Percentiles rank a stretch among this genome's conserved stretches.
phyloP scores from a whole-genome alignment of 2,888 invertebrate genomes.

The Esperia sulphurella region DNA sequence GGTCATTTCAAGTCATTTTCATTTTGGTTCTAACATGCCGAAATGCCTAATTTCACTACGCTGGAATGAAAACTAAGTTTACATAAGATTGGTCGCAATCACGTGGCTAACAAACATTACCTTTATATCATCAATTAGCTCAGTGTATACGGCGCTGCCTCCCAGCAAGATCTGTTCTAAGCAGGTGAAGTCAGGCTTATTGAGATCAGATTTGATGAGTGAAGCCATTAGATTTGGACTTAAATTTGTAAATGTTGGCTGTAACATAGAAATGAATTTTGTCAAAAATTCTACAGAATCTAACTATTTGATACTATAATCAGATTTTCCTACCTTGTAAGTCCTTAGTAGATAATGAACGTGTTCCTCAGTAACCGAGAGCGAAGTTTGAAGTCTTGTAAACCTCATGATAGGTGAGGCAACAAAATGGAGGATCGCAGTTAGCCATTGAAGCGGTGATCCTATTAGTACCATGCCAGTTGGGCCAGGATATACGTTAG shows the following conservation, averaged over 20 bases:
- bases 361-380: conserved; percentile 37
- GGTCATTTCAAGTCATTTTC: too few species aligned
- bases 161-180: conserved; percentile 41
- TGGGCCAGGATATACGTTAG: conserved; percentile 47
- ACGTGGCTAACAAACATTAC: not conserved
- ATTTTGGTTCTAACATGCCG: too few species aligned
- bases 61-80: too few species aligned
- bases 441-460: conserved; percentile 62
- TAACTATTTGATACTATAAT: not conserved
- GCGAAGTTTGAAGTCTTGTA: conserved; percentile 49
- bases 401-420: conserved; percentile 46
- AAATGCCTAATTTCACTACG: too few species aligned
- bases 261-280: conserved; percentile 5
- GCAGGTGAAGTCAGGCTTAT: conserved; percentile 46
- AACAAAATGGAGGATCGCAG: conserved; percentile 47
- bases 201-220: conserved; percentile 34
- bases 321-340: conserved; percentile 40
- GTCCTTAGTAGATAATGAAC: conserved; percentile 52
- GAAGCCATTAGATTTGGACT: conserved; percentile 46
- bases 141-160: conserved; percentile 42
- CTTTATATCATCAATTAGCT: conserved; percentile 30
- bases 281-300: not conserved
- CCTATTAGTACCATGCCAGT: conserved; percentile 42
- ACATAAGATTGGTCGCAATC: not conserved
- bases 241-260: conserved; percentile 25